Evolutionary conservation across 2,797 vertebrate species (phyloP).

Genomic region (Periparus ater): DNA sequence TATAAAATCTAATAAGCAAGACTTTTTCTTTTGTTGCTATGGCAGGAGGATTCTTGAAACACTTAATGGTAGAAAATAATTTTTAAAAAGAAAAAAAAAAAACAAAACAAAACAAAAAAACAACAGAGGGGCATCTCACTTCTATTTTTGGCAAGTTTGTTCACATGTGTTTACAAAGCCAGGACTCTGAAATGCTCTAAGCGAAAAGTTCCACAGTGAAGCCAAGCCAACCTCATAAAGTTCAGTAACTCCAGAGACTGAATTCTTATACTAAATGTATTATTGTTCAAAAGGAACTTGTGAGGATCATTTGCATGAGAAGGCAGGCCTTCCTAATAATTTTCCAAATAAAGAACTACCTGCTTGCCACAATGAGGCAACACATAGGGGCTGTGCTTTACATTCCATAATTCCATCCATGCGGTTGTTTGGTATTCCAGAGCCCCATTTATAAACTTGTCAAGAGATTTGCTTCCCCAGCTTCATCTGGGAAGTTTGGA

Average conservation of each 20-base stretch:
- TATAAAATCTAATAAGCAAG: constrained; percentile 63
- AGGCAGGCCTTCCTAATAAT: constrained; percentile 23
- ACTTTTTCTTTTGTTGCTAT: constrained; percentile 47
- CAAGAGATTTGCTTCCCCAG: background rate
- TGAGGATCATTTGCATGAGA: background rate
- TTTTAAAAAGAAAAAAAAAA: background rate
- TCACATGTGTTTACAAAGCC: constrained; percentile 46
- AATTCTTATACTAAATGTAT: constrained; percentile 24
- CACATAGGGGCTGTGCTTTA: background rate
- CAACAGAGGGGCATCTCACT: constrained; percentile 33
- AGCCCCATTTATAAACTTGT: background rate
- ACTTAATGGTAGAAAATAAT: constrained; percentile 32
- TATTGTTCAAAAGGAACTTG: constrained; percentile 41
- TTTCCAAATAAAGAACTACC: constrained; percentile 23
- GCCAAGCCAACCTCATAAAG: constrained; percentile 40
- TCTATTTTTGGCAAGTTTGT: constrained; percentile 58
- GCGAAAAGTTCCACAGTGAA: constrained; percentile 24
- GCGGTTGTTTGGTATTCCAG: background rate
- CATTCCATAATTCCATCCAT: background rate
- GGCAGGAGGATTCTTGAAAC: constrained; percentile 53
- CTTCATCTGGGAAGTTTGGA: background rate
- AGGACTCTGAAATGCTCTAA: constrained; percentile 31
- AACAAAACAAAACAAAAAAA: no score
- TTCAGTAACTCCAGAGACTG: constrained; percentile 42
- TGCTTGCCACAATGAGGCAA: background rate